Conservation (phyloP, 1,140 invertebrate genomes). For the Diplogasteroides magnus region DNA sequence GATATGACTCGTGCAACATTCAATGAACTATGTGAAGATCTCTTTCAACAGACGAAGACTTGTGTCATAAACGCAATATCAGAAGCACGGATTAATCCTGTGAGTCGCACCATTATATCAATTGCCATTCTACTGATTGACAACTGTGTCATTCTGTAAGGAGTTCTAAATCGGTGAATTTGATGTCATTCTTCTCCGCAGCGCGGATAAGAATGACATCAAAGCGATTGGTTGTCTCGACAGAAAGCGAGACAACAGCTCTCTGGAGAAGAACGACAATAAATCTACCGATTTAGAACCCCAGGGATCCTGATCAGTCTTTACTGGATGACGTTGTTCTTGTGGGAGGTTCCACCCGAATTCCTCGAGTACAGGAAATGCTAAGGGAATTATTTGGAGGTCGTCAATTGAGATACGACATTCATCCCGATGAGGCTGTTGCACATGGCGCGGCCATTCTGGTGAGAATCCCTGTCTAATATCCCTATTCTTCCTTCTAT, state of each 20-base stretch:
- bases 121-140: too few species aligned
- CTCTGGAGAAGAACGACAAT: neutral
- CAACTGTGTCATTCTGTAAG: too few species aligned
- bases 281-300: too few species aligned
- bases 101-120: too few species aligned
- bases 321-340: neutral
- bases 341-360: neutral
- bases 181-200: neutral
- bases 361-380: neutral
- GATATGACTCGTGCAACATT: neutral
- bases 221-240: neutral
- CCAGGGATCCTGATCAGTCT: neutral
- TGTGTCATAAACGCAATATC: neutral
- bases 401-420: neutral
- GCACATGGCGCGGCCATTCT: neutral
- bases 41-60: neutral
- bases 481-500: neutral
- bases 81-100: neutral
- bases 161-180: too few species aligned
- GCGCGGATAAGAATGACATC: too few species aligned
- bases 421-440: neutral
- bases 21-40: neutral
- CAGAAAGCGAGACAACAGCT: neutral
- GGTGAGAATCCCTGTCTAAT: neutral
- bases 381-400: neutral